Evolutionary conservation across 2,888 invertebrate genomes (phyloP).

Genomic region (Cartodere bifasciata): DNA sequence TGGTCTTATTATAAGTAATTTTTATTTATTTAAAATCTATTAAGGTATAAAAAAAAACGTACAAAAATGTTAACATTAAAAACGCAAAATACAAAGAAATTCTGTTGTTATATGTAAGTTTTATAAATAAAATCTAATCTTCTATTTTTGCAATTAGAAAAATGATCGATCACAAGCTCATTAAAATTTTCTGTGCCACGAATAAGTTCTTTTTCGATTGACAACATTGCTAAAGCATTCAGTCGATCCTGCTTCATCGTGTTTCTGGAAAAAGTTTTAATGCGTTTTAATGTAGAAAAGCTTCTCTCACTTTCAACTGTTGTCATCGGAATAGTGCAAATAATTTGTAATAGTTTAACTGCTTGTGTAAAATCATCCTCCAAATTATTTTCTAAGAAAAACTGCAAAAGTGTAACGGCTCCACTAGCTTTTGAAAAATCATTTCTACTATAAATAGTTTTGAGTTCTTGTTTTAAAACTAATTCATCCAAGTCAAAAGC

Average conservation of each 20-base stretch:
- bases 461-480: too few species aligned
- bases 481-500: too few species aligned
- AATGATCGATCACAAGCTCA: too few species aligned
- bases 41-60: too few species aligned
- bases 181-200: slow-evolving; percentile 3
- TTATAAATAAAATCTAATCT: too few species aligned
- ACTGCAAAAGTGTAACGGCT: slow-evolving; percentile 7
- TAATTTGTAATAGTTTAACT: slow-evolving; percentile 19
- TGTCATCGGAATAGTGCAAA: slow-evolving; percentile 16
- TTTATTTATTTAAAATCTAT: too few species aligned
- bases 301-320: slow-evolving; percentile 3
- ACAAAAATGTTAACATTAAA: too few species aligned
- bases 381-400: slow-evolving; percentile 14
- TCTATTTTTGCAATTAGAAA: too few species aligned
- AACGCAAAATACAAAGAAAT: too few species aligned
- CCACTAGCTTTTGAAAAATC: slow-evolving; percentile 14
- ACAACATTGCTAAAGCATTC: slow-evolving; percentile 18
- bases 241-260: slow-evolving; percentile 19
- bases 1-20: too few species aligned
- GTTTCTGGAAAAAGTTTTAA: slow-evolving; percentile 11
- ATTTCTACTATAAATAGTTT: too few species aligned
- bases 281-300: slow-evolving; percentile 7
- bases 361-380: slow-evolving; percentile 17
- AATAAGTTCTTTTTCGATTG: slow-evolving; percentile 6
- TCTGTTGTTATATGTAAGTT: too few species aligned